A percentile compares a stretch with the other conserved stretches of the same genome.
Evolutionary conservation across 2,888 invertebrate genomes (phyloP).

Genomic region (Plagodis dolabraria): DNA sequence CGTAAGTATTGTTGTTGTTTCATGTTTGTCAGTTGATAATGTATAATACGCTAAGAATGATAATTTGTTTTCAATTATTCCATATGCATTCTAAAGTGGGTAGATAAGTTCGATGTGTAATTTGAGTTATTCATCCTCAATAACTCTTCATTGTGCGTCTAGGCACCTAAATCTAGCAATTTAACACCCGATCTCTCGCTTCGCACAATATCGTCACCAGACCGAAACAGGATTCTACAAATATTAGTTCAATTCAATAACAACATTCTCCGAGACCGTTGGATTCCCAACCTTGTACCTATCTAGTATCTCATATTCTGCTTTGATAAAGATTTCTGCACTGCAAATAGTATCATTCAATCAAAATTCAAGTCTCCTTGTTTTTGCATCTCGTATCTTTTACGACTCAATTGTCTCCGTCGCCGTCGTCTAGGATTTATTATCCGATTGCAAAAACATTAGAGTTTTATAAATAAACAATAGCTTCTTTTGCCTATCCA

Average conservation of each 20-base stretch:
- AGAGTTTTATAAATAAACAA: slow-evolving; percentile 1
- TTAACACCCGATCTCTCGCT: slow-evolving; percentile 10
- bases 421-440: background rate
- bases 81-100: no score
- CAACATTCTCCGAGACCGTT: background rate
- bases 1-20: no score
- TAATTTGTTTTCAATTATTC: no score
- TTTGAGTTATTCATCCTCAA: slow-evolving; percentile 1
- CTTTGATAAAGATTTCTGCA: slow-evolving; percentile 6
- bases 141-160: slow-evolving; percentile 3
- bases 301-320: slow-evolving; percentile 6
- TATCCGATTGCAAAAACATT: slow-evolving; percentile 5
- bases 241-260: slow-evolving; percentile 3
- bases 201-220: slow-evolving; percentile 7
- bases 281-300: slow-evolving; percentile 5
- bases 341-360: background rate
- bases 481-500: background rate
- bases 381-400: slow-evolving; percentile 5
- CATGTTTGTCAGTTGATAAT: no score
- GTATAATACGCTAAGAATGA: no score
- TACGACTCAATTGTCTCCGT: slow-evolving; percentile 3
- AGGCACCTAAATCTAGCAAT: slow-evolving; percentile 10
- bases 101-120: background rate
- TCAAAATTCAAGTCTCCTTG: background rate
- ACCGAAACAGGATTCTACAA: slow-evolving; percentile 12